Percentiles rank a stretch among this genome's conserved stretches.
Conservation (phyloP, 2,888 invertebrate species). For the Minunthozetes semirufus region DNA sequence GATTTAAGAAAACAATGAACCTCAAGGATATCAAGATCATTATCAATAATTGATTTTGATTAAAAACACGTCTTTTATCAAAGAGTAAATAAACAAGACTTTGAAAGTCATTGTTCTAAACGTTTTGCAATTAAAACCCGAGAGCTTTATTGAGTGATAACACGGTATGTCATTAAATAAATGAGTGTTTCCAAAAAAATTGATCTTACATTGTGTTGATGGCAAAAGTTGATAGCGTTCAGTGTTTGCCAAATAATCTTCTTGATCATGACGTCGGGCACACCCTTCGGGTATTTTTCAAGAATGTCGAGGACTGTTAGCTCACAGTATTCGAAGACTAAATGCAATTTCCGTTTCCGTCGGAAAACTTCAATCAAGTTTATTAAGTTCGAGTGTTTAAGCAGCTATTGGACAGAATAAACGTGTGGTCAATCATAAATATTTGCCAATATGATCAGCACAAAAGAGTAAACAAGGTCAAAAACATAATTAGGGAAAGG, state of each 20-base stretch:
- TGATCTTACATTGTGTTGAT: conserved; percentile 68
- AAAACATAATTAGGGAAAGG: too few species aligned
- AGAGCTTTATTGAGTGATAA: too few species aligned
- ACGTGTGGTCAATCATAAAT: conserved; percentile 15
- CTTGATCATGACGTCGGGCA: conserved; percentile 77
- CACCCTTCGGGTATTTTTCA: conserved; percentile 82
- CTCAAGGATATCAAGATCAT: too few species aligned
- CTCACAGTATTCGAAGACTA: conserved; percentile 98
- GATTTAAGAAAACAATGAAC: too few species aligned
- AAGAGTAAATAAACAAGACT: too few species aligned
- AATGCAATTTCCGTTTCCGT: conserved; percentile 83
- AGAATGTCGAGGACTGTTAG: conserved; percentile 92
- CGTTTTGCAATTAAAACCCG: too few species aligned
- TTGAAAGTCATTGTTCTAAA: too few species aligned
- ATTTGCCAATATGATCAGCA: too few species aligned
- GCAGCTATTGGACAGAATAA: conserved; percentile 61
- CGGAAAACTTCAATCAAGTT: conserved; percentile 96
- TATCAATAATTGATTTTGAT: too few species aligned
- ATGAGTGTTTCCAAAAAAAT: conserved; percentile 10
- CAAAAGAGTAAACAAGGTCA: too few species aligned
- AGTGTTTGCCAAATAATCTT: conserved; percentile 93
- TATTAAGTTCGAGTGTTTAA: conserved; percentile 95
- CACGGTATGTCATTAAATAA: too few species aligned
- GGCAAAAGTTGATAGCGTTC: conserved; percentile 91
- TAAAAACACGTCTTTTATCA: too few species aligned